Conservation (phyloP, 2,888 invertebrate species). For the Drosophila kanekoi region DNA sequence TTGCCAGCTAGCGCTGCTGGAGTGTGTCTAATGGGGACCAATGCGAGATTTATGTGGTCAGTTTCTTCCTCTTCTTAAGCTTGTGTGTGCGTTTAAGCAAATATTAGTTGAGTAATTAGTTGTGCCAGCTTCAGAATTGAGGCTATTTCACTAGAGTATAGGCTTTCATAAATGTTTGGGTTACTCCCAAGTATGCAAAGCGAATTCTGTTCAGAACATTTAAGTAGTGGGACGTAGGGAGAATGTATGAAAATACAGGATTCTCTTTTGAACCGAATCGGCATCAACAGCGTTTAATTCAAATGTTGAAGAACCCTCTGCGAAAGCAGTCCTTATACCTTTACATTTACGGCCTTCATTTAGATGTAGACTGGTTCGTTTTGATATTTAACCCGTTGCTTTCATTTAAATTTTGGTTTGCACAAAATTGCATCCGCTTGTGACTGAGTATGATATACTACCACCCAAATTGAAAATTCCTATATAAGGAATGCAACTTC, state of each 20-base stretch:
- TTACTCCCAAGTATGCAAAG: conserved; percentile 15
- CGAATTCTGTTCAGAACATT: conserved; percentile 7
- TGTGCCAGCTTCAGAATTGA: conserved; percentile 23
- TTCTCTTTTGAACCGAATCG: conserved; percentile 2
- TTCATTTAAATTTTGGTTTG: conserved; percentile 9
- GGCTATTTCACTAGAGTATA: background rate
- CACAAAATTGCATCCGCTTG: conserved; percentile 49
- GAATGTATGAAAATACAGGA: background rate
- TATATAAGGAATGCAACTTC: conserved; percentile 26
- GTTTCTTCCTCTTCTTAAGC: conserved; percentile 15
- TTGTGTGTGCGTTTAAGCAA: conserved; percentile 40
- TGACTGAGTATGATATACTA: conserved; percentile 26
- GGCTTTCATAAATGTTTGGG: background rate
- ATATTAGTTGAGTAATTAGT: conserved; percentile 72
- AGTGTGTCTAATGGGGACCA: conserved; percentile 39
- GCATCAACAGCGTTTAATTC: conserved; percentile 50
- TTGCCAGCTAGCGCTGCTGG: conserved; percentile 15
- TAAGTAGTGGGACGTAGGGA: background rate
- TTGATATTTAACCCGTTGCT: too few relatives aligned
- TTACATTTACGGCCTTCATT: too few relatives aligned
- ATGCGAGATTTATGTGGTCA: conserved; percentile 51
- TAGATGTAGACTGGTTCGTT: too few relatives aligned
- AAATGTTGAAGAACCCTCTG: conserved; percentile 38
- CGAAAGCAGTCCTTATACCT: too few relatives aligned
- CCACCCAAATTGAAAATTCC: conserved; percentile 5